Conservation (phyloP, 2,113 vertebrate species). For the Peromyscus maniculatus region DNA sequence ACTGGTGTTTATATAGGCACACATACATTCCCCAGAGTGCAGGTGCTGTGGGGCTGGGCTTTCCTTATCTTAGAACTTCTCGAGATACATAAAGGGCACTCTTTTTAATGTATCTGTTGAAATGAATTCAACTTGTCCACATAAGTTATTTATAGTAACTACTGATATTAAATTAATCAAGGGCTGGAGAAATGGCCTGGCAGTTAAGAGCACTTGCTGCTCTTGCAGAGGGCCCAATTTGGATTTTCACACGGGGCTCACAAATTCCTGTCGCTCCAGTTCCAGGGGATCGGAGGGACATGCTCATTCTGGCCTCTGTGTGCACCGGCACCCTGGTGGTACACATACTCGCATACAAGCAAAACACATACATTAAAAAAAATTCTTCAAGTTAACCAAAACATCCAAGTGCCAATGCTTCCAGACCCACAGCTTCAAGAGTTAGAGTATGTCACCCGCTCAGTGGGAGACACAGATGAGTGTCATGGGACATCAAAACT, state of each 20-base stretch:
- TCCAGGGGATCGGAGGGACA: neutral
- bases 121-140: neutral
- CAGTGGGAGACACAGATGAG: neutral
- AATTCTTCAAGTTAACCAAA: neutral
- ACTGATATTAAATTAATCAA: neutral
- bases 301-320: neutral
- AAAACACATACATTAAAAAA: neutral
- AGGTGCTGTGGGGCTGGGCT: neutral
- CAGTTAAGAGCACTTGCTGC: neutral
- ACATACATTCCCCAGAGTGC: neutral
- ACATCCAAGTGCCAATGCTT: neutral
- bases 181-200: neutral
- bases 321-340: too few relatives aligned
- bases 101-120: neutral
- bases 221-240: neutral
- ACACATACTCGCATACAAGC: too few relatives aligned
- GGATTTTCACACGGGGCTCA: neutral
- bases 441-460: neutral
- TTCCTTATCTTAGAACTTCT: neutral
- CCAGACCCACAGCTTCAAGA: neutral
- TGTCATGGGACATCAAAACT: slow-evolving; percentile 58
- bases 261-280: neutral
- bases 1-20: neutral
- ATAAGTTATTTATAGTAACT: neutral
- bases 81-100: neutral